Conservation (phyloP, 2,888 invertebrate species). For the Pycnomerus fuliginosus region DNA sequence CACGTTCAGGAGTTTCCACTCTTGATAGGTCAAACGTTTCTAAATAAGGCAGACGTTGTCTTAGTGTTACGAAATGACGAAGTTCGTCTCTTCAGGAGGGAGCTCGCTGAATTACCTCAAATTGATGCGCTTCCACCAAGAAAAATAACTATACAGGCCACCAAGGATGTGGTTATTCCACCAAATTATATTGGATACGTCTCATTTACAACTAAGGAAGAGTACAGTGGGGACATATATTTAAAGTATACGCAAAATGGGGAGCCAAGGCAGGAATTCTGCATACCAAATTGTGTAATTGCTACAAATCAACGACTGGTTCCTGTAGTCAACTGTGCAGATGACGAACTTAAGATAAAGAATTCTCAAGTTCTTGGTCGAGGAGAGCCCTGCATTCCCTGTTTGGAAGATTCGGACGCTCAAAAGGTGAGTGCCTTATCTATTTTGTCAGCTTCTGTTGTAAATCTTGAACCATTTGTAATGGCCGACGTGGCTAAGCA, state of each 20-base stretch:
- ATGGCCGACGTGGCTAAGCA: neutral
- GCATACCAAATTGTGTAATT: constrained; percentile 1
- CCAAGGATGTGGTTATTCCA: too few species aligned
- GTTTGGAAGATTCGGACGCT: neutral
- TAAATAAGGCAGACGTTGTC: constrained; percentile 10
- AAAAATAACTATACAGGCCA: too few species aligned
- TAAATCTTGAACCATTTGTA: neutral
- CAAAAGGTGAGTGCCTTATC: neutral
- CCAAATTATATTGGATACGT: neutral
- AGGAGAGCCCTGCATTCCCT: neutral
- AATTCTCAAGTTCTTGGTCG: neutral
- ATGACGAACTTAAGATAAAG: neutral
- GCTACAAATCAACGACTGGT: neutral
- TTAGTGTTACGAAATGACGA: constrained; percentile 5
- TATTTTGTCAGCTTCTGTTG: neutral
- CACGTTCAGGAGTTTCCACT: constrained; percentile 14
- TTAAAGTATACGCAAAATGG: neutral
- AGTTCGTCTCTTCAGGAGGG: constrained; percentile 4
- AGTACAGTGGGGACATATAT: neutral
- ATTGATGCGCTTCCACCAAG: neutral
- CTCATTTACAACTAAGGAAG: neutral
- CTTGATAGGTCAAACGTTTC: constrained; percentile 20
- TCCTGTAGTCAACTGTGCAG: neutral
- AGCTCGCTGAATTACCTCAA: neutral
- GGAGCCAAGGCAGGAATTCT: neutral